Evolutionary conservation across 1,140 invertebrate species (phyloP), one percentile per base, ranked within the genome.

Genomic region (Orussus abietinus): DNA sequence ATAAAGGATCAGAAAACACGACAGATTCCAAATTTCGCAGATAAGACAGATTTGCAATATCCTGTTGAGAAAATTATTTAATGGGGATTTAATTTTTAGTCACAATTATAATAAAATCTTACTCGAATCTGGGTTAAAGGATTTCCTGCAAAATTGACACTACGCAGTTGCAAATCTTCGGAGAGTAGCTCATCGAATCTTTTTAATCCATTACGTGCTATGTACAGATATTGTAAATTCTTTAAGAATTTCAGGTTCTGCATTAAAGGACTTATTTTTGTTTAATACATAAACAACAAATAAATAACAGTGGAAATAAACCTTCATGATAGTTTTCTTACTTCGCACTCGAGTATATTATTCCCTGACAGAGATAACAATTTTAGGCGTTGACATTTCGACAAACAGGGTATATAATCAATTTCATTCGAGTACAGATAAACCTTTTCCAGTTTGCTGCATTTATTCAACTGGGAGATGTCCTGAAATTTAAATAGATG

Each of bases 391-490:
- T 18, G 9, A 34, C 37, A 40, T 25, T 21, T 25, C n/a, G 36
- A 22, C 14, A 55, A 12, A 47, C 45, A 25, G 4, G 53, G 51
- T 25, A 55, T 40, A 15, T 20, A 12, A 15, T 43, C 14, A 31
- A 56, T 48, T 29, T 47, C 41, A 7, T 56, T 56, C 1, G 53
- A 50, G 29, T 51, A 56, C 6, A 51, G 34, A 29, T 51, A 56
- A 25, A 56, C 38, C 26, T 53, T 51, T 25, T 47, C 40, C 3
- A 47, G 12, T 32, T 38, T 41, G 4, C 28, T 21, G 26, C 45
- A 44, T 44, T 30, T 20, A 14, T 39, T 43, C 3, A 55, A 35
- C 1, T n/a, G 4, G 2, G 36, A 26, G 14, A 50, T n/a, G 9
- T 55, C 47, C 53, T 55, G 19, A 19, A n/a, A n/a, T n/a, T n/a